Evolutionary conservation across 1,140 invertebrate species (phyloP).

Genomic region (Ectropis grisescens): DNA sequence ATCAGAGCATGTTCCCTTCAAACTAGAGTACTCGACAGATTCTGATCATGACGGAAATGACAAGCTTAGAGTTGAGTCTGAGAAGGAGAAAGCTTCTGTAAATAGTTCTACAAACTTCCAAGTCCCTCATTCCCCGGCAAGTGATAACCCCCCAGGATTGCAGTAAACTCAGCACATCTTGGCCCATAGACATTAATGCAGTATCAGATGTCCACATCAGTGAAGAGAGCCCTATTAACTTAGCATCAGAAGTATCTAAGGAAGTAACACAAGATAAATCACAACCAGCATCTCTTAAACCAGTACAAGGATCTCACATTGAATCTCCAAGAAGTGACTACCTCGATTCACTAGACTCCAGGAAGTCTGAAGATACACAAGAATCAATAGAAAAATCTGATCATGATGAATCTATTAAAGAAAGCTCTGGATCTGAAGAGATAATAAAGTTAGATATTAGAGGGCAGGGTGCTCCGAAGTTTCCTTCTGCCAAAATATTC

Average conservation of each 20-base stretch:
- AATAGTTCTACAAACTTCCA: conserved; percentile 18
- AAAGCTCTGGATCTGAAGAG: conserved; percentile 55
- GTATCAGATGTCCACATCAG: conserved; percentile 38
- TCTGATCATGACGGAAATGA: conserved; percentile 18
- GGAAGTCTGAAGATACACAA: conserved; percentile 11
- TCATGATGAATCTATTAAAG: conserved; percentile 18
- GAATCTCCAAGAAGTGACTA: conserved; percentile 37
- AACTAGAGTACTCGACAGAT: conserved; percentile 43
- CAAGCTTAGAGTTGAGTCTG: conserved; percentile 17
- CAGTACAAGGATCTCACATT: conserved; percentile 5
- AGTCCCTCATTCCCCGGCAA: conserved; percentile 18
- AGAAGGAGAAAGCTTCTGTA: conserved; percentile 21
- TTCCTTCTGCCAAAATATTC: conserved; percentile 49
- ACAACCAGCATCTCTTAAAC: background rate
- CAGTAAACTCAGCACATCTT: conserved; percentile 32
- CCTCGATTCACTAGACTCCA: conserved; percentile 45
- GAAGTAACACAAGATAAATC: conserved; percentile 25
- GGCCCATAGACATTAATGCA: conserved; percentile 34
- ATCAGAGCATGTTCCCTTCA: conserved; percentile 51
- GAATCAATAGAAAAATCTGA: conserved; percentile 3
- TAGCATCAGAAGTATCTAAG: conserved; percentile 47
- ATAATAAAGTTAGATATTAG: conserved; percentile 65
- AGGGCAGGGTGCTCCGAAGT: conserved; percentile 45
- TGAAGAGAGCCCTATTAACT: conserved; percentile 50
- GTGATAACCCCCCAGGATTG: conserved; percentile 27